Percentiles rank a stretch among this genome's conserved stretches.
These are phyloP conservation scores for Triplophysa rosa DNA, from an alignment of 2,113 vertebrate species.

Conservation along the genomic window DNA sequence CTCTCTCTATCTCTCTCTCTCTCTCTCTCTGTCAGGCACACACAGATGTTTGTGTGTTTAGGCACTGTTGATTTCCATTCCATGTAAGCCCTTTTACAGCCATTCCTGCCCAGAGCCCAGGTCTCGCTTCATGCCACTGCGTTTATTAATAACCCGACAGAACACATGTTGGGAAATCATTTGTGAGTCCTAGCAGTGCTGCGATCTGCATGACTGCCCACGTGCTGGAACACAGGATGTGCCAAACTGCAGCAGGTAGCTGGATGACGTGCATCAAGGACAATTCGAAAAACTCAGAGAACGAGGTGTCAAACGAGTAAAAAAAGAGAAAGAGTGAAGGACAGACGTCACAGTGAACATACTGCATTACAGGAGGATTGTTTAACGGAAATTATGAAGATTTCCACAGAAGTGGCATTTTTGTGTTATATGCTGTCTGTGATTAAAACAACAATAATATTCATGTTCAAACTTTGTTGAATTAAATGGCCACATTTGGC, in stretches of 20 bases:
- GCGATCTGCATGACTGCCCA: constrained; percentile 49
- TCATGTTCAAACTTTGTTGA: too few relatives aligned
- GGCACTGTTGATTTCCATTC: constrained; percentile 30
- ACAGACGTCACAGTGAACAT: background rate
- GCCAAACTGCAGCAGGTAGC: constrained; percentile 31
- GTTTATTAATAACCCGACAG: constrained; percentile 58
- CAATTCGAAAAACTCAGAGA: constrained; percentile 25
- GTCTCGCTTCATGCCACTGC: background rate
- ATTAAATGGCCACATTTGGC: too few relatives aligned
- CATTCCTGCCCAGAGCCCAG: constrained; percentile 22
- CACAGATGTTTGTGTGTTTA: background rate
- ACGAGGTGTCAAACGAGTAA: background rate
- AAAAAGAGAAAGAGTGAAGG: constrained; percentile 19
- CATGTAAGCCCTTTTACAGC: constrained; percentile 22
- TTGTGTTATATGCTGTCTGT: too few relatives aligned
- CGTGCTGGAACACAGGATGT: constrained; percentile 44
- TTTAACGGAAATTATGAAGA: too few relatives aligned
- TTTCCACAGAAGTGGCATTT: too few relatives aligned
- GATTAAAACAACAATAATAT: too few relatives aligned
- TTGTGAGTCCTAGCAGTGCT: constrained; percentile 43
- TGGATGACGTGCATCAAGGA: constrained; percentile 51
- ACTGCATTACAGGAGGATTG: too few relatives aligned
- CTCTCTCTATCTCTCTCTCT: background rate
- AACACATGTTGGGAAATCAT: constrained; percentile 59
- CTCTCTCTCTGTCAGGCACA: background rate